Evolutionary conservation across 2,113 vertebrate species (phyloP), one percentile per base, ranked within the genome.

Genomic region (Dolichallabes microphthalmus): DNA sequence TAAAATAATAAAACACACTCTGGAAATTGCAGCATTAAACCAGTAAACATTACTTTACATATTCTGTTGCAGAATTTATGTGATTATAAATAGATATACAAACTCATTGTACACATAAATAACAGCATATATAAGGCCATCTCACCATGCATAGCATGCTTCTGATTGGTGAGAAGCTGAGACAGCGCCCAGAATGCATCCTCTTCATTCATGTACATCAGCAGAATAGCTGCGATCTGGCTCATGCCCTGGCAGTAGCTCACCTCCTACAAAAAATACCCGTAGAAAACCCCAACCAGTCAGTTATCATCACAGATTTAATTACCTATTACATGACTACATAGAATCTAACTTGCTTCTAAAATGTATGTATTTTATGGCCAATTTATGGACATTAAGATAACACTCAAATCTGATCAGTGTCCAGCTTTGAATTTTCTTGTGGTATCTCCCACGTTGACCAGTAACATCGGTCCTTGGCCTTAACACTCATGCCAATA

Each of bases 231-330:
- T 58, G 95, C 96, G 0, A 96, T 96, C 93, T 98, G 96, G 92
- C 96, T 97, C 96, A 96, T 96, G 66, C 97, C 96, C 91, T 96
- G 96, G 92, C 97, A 97, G 93, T 98, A 97, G 94, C 96, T 97
- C 88, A 98, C 97, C 91, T 98, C 97, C 97, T 97, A 92, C n/a
- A 90, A 91, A 85, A 76, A 80, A 53, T 2, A 27, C 4, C 20
- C 27, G 10, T 50, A 52, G 4, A 22, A 83, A 85, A 50, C 64
- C 64, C n/a, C 71, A 63, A 53, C n/a, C 13, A 17, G 80, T 89
- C 58, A 83, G 66, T 81, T 83, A 77, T 79, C 35, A 89, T 13
- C 60, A 64, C 71, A 86, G 58, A 66, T 71, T 35, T 53, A 68
- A 25, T 66, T 57, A 75, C 50, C 22, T 77, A 22, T 53, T n/a